Evolutionary conservation across 53 echinoderm and acorn worm species (phyloP).

Genomic region (Arbacia lixula): DNA sequence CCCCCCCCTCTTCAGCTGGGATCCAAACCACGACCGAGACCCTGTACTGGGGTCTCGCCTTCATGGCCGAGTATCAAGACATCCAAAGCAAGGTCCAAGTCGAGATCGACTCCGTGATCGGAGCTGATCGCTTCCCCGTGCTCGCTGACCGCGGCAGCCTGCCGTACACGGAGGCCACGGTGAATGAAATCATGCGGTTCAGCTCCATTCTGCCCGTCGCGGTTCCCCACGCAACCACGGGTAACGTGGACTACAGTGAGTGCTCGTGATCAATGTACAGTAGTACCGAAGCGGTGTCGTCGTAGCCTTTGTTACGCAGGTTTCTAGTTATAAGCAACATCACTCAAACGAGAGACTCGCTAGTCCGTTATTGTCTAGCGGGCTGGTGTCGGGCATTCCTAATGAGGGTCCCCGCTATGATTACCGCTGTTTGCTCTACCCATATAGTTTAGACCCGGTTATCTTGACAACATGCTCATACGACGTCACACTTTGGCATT

Average conservation of each 20-base stretch:
- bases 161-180: constrained; percentile 76
- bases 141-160: constrained; percentile 67
- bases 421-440: too few species aligned
- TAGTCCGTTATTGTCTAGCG: too few species aligned
- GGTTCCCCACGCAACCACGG: constrained; percentile 70
- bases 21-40: constrained; percentile 79
- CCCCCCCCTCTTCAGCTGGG: constrained; percentile 59
- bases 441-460: too few species aligned
- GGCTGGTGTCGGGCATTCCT: too few species aligned
- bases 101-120: constrained; percentile 83
- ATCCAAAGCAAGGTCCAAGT: constrained; percentile 73
- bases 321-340: too few species aligned
- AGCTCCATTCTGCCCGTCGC: constrained; percentile 65
- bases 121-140: constrained; percentile 61
- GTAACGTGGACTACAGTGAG: constrained; percentile 71
- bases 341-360: too few species aligned
- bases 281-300: too few species aligned
- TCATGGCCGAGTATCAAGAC: constrained; percentile 66
- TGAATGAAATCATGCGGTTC: constrained; percentile 74
- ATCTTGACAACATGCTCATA: too few species aligned
- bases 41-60: constrained; percentile 75
- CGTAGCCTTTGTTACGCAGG: too few species aligned
- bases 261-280: background rate
- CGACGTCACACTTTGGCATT: too few species aligned
- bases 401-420: background rate